Base-by-base conservation (phyloP, 64 coral and sea anemone species). In the Stichodactyla helianthus region DNA sequence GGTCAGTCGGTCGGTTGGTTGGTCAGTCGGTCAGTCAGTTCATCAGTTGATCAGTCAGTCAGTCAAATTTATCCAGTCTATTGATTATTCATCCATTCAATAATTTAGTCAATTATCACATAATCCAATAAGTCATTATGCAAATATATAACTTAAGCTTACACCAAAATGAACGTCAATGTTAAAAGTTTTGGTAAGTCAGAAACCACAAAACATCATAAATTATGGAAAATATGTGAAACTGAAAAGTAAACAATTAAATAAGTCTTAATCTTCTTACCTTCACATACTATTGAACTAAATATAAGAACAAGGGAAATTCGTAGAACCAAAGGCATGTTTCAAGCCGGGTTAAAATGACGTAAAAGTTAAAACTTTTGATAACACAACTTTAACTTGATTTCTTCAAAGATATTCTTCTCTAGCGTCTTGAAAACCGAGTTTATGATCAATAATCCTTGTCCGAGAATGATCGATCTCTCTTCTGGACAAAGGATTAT, bases 231-330 rank as follows among this genome's bases (percentile, higher is more conserved):
- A 44, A 44, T 44, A 1, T 44, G 35, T 44, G 2, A 44, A 44
- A 44, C 4, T 44, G 35, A 3, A 44, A 44, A 44, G 35, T 44
- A 44, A 44, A 44, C 35, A 44, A 44, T 44, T 44, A 44, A 44
- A 44, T 44, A 44, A 44, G 35, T 44, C 35, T 44, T 44, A 44
- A 44, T 44, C 35, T 44, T 44, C 68, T 74, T 74, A 74, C 68
- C 68, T 74, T 74, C 7, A 31, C 22, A 74, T 12, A 31, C 68
- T 11, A 35, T 74, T 26, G 68, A 74, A 27, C 68, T 23, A 74
- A 74, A 74, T 74, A 74, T 74, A 74, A 74, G 68, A 74, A 35
- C 10, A 74, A 74, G 68, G n/a, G 3, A 35, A 74, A 74, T 31
- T 27, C 17, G 26, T 27, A 35, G 23, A 74, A 23, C 11, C 25